phyloP scores from a whole-genome alignment of 2,888 invertebrate species.

The Deilephila porcellus region DNA sequence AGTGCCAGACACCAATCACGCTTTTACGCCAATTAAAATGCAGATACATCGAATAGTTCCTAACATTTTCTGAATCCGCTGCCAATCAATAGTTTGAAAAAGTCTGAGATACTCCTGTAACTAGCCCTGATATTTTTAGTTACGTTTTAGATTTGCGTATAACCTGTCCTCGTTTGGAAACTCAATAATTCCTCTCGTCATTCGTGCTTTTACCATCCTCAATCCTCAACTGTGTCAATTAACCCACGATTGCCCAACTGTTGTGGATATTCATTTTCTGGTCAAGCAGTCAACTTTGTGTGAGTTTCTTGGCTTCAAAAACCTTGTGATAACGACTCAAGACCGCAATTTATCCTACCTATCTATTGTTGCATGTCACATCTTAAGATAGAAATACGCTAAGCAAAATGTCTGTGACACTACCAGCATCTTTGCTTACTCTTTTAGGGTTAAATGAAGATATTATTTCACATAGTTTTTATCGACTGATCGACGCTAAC shows the following conservation, averaged over 20 bases:
- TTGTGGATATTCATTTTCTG: too few relatives aligned
- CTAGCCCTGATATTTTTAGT: background rate
- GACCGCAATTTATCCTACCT: too few relatives aligned
- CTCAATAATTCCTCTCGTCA: background rate
- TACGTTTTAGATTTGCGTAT: background rate
- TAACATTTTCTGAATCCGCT: background rate
- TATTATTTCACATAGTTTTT: background rate
- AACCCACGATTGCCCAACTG: too few relatives aligned
- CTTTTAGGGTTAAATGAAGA: background rate
- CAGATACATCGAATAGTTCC: background rate
- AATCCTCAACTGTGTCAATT: too few relatives aligned
- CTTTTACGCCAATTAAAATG: constrained; percentile 6
- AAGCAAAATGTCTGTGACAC: too few relatives aligned
- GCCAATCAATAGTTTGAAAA: constrained; percentile 6
- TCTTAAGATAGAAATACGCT: too few relatives aligned
- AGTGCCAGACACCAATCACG: background rate
- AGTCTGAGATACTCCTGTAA: background rate
- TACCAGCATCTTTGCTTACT: background rate
- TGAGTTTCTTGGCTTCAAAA: too few relatives aligned
- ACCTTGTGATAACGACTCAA: too few relatives aligned
- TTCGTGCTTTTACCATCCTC: too few relatives aligned
- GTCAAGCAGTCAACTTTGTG: too few relatives aligned
- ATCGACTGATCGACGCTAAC: background rate
- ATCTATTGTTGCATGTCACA: too few relatives aligned
- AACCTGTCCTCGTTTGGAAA: background rate